phyloP scores from a whole-genome alignment of 2,888 invertebrate genomes.

The Lottia gigantea region DNA sequence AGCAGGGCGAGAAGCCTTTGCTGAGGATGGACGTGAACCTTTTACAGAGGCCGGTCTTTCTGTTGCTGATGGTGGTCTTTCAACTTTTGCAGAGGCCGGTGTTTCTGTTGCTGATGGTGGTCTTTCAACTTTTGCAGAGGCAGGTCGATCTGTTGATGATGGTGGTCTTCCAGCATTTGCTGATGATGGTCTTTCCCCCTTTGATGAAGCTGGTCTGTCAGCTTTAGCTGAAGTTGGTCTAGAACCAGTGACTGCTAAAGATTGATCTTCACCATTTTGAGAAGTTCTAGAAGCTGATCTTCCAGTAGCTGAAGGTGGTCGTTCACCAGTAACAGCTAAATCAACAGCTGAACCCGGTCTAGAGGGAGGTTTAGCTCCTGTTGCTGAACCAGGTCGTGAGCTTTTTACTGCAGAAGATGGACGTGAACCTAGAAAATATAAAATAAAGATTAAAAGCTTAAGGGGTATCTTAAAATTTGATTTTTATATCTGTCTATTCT shows the following conservation, averaged over 20 bases:
- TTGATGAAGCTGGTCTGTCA: background rate
- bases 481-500: too few relatives aligned
- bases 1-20: constrained; percentile 34
- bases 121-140: constrained; percentile 26
- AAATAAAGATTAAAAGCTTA: background rate
- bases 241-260: constrained; percentile 29
- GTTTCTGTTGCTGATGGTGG: constrained; percentile 32
- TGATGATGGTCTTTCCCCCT: constrained; percentile 19
- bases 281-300: constrained; percentile 21
- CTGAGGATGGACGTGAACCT: constrained; percentile 5
- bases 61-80: constrained; percentile 22
- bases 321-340: constrained; percentile 12
- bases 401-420: background rate
- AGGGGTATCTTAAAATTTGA: too few relatives aligned
- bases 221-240: constrained; percentile 33
- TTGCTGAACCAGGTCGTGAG: constrained; percentile 1
- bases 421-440: constrained; percentile 11
- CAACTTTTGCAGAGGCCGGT: constrained; percentile 26
- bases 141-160: too few relatives aligned
- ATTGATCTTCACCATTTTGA: constrained; percentile 23
- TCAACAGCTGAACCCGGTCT: constrained; percentile 31
- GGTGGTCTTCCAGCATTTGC: constrained; percentile 34
- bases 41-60: constrained; percentile 12
- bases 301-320: constrained; percentile 21
- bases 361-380: constrained; percentile 21